Evolutionary conservation across 2,113 vertebrate species (phyloP).

Genomic region (Chrysemys picta): DNA sequence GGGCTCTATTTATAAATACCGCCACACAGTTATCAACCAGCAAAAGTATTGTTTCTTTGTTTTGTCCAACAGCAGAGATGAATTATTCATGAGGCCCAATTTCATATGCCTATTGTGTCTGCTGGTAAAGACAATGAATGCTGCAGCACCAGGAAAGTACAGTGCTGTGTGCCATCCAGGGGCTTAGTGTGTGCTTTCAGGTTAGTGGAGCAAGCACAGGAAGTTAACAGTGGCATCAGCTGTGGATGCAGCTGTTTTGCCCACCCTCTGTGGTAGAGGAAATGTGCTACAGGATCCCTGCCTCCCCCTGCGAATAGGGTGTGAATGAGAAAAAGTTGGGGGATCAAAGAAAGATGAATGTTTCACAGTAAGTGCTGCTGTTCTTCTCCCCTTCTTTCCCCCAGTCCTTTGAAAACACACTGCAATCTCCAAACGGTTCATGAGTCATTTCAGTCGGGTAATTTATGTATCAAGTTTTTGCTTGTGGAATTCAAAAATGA

Average conservation of each 20-base stretch:
- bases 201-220: conserved; percentile 48
- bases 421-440: neutral
- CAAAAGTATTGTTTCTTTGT: conserved; percentile 69
- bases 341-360: conserved; percentile 16
- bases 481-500: conserved; percentile 55
- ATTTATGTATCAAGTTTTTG: conserved; percentile 58
- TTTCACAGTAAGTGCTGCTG: neutral
- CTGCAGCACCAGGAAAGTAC: conserved; percentile 38
- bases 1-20: conserved; percentile 45
- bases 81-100: conserved; percentile 73
- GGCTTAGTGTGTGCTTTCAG: conserved; percentile 43
- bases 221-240: conserved; percentile 70
- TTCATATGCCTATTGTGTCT: conserved; percentile 67
- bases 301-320: neutral
- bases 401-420: neutral
- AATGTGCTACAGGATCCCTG: conserved; percentile 1
- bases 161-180: conserved; percentile 48
- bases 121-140: conserved; percentile 55
- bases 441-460: conserved; percentile 44
- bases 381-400: neutral
- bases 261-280: conserved; percentile 56
- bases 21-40: conserved; percentile 45
- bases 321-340: neutral
- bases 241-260: conserved; percentile 75
- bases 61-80: conserved; percentile 36